phyloP scores from a whole-genome alignment of 2,888 invertebrate species.

The Epinotia ramella region DNA sequence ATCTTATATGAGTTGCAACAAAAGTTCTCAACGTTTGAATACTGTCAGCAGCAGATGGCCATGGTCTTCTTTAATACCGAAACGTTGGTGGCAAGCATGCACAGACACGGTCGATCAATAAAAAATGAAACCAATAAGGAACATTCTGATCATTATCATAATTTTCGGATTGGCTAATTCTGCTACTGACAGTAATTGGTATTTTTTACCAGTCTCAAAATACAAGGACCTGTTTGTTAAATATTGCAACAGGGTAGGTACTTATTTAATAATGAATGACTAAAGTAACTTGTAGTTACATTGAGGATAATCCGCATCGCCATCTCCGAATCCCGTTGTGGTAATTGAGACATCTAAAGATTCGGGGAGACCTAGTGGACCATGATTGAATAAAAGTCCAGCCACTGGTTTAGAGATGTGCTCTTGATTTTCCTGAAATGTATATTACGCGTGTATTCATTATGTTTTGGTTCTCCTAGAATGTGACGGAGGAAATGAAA shows the following conservation, averaged over 20 bases:
- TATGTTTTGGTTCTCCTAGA: background rate
- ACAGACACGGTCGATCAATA: background rate
- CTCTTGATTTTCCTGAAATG: conserved; percentile 41
- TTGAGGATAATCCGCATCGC: conserved; percentile 67
- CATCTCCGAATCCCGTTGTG: conserved; percentile 72
- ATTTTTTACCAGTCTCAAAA: too few relatives aligned
- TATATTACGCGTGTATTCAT: background rate
- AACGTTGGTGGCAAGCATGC: too few relatives aligned
- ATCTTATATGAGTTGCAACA: too few relatives aligned
- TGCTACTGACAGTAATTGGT: too few relatives aligned
- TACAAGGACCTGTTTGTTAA: too few relatives aligned
- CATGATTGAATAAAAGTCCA: conserved; percentile 68
- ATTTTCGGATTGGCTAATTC: too few relatives aligned
- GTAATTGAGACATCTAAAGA: conserved; percentile 70
- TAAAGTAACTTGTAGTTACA: conserved; percentile 49
- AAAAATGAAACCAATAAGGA: background rate
- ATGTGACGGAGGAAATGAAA: background rate
- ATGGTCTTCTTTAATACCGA: too few relatives aligned
- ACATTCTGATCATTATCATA: too few relatives aligned
- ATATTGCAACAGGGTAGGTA: too few relatives aligned
- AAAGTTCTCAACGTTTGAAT: too few relatives aligned
- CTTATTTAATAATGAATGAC: too few relatives aligned
- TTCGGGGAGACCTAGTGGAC: conserved; percentile 64
- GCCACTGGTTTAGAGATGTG: conserved; percentile 55
- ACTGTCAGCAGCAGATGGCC: background rate